A percentile compares a stretch with the other conserved stretches of the same genome.
These are phyloP conservation scores for Pipistrellus pipistrellus DNA, from an alignment of 2,797 vertebrate species.

Conservation along the genomic window DNA sequence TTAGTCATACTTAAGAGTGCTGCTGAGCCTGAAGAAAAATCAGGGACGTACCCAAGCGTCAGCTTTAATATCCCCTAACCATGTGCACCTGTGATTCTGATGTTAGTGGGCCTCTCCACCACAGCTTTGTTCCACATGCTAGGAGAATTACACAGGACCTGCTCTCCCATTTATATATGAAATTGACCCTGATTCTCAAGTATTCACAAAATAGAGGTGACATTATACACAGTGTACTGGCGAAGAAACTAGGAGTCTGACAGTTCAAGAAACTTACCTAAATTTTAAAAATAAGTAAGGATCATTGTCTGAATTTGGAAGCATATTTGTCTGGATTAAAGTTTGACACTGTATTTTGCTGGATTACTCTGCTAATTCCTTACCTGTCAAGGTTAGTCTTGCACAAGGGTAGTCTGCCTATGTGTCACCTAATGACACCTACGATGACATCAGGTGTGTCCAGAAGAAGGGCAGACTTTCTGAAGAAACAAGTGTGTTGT, in stretches of 20 bases:
- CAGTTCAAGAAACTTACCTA: not conserved
- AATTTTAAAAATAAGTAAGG: not conserved
- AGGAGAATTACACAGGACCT: too few relatives aligned
- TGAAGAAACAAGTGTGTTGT: not conserved
- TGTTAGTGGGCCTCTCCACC: too few relatives aligned
- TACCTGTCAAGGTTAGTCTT: not conserved
- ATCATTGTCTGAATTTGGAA: not conserved
- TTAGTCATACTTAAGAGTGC: not conserved
- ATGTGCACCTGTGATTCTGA: too few relatives aligned
- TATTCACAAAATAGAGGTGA: not conserved
- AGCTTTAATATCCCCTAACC: not conserved
- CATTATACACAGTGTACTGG: not conserved
- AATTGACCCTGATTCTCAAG: not conserved
- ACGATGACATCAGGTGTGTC: not conserved
- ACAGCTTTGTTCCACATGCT: not conserved
- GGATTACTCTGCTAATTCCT: not conserved
- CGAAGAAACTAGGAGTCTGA: not conserved
- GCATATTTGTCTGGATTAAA: not conserved
- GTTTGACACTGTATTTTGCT: not conserved
- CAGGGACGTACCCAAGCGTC: not conserved
- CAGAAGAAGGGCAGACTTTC: not conserved
- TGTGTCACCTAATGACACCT: not conserved
- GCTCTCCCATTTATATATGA: rapidly evolving
- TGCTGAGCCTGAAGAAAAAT: not conserved
- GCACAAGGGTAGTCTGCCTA: too few relatives aligned